Evolutionary conservation across 2,888 invertebrate species (phyloP).

Genomic region (Euphydryas editha): DNA sequence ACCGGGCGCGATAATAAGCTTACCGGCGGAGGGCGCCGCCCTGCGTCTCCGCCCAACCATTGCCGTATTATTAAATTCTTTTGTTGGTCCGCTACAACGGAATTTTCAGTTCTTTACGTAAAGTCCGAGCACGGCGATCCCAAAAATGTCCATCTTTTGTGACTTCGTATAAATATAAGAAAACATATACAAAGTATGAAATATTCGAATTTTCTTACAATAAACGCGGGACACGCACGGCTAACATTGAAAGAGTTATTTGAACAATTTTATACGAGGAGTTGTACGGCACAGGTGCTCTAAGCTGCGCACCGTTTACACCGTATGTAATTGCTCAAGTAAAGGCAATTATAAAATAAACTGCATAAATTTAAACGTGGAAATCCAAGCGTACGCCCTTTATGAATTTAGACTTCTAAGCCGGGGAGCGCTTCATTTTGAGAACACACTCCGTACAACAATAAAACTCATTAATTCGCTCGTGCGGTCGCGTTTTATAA

Average conservation of each 20-base stretch:
- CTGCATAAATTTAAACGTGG: constrained; percentile 67
- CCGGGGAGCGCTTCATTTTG: constrained; percentile 65
- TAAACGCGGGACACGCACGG: constrained; percentile 16
- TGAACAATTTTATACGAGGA: constrained; percentile 56
- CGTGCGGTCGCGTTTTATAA: constrained; percentile 79
- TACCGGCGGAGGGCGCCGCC: constrained; percentile 63
- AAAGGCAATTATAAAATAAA: constrained; percentile 66
- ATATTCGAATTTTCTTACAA: constrained; percentile 12
- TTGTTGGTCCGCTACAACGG: constrained; percentile 65
- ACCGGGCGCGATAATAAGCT: constrained; percentile 75
- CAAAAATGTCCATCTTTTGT: constrained; percentile 47
- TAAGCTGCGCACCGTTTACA: constrained; percentile 51
- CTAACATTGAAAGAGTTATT: constrained; percentile 49
- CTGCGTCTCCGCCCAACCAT: constrained; percentile 60
- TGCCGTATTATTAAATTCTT: constrained; percentile 79
- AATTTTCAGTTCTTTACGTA: constrained; percentile 74
- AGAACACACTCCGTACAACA: constrained; percentile 77
- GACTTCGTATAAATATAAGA: constrained; percentile 7
- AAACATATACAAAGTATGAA: constrained; percentile 17
- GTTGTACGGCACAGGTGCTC: constrained; percentile 66
- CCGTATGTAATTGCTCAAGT: constrained; percentile 50
- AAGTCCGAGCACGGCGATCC: constrained; percentile 65
- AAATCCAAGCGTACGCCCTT: constrained; percentile 58
- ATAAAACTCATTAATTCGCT: constrained; percentile 81
- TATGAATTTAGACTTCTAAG: constrained; percentile 66